Evolutionary conservation across 2,888 invertebrate genomes (phyloP).

Genomic region (Apamea epomidion): DNA sequence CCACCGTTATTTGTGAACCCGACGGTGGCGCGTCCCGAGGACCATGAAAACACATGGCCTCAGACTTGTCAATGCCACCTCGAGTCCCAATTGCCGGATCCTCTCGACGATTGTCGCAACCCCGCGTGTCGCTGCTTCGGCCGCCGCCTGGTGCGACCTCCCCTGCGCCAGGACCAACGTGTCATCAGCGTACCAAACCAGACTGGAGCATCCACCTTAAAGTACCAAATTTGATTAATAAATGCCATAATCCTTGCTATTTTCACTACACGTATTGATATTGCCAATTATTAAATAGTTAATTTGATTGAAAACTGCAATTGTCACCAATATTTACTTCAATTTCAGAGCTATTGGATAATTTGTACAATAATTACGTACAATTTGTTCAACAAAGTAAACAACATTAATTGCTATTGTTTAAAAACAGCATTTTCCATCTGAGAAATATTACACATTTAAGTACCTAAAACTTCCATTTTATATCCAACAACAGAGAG

Average conservation of each 20-base stretch:
- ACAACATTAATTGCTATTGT: background rate
- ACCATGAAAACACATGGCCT: too few relatives aligned
- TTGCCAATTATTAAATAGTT: background rate
- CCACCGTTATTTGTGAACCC: too few relatives aligned
- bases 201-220: too few relatives aligned
- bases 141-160: too few relatives aligned
- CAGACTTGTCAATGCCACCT: too few relatives aligned
- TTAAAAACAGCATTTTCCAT: background rate
- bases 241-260: background rate
- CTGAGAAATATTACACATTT: conserved; percentile 16
- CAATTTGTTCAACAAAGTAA: background rate
- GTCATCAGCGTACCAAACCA: too few relatives aligned
- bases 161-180: too few relatives aligned
- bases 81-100: too few relatives aligned
- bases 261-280: background rate
- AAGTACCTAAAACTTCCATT: background rate
- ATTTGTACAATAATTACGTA: background rate
- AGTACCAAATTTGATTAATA: background rate
- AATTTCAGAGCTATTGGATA: too few relatives aligned
- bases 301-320: background rate
- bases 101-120: too few relatives aligned
- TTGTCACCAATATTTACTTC: background rate
- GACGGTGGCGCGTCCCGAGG: too few relatives aligned
- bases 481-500: background rate
- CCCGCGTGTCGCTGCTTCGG: too few relatives aligned